Base-by-base conservation (phyloP, 2,113 vertebrate species). In the Formicarius rufipectus region DNA sequence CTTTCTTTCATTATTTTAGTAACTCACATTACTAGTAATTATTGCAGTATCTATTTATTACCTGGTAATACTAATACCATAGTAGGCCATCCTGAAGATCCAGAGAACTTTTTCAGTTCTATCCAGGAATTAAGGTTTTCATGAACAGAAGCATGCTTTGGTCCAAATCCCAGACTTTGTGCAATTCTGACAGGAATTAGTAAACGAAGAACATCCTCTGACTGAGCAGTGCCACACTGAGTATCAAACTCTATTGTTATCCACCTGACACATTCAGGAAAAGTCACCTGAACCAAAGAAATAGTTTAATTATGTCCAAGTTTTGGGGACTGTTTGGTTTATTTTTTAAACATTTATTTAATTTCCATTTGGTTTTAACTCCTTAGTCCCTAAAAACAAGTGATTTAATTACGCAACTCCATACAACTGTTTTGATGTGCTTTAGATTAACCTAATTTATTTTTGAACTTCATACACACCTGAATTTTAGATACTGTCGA, bases 111-210 rank as follows among this genome's bases (percentile, higher is more conserved):
- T 94, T 99, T 99, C 71, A 99, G 98, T 95, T 99, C 99, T 63
- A 99, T 98, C 99, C 99, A 99, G 56, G 99, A 99, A 97, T 99
- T 99, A 96, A 99, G 99, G 95, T 98, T 99, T 95, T 99, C 99
- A 74, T 99, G 99, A 94, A 98, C 97, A 96, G 99, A 97, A 73
- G 84, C 72, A 50, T 98, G 96, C 97, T 99, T 99, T 95, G 98
- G 98, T 94, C 98, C 98, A 90, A 99, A 98, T 86, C 98, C 98
- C 50, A 99, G 98, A 93, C 98, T 98, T 83, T 99, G 99, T 75
- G 98, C 75, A 72, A 98, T 98, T 91, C 99, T 98, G 68, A 99
- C 98, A 63, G 99, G 99, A 96, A 99, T 99, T 89, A 99, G 97
- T 86, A 99, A 98, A 71, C 99, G 99, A 35, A 99, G 98, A 35